phyloP scores from a whole-genome alignment of 1,140 invertebrate genomes.

The Conus ventricosus region DNA sequence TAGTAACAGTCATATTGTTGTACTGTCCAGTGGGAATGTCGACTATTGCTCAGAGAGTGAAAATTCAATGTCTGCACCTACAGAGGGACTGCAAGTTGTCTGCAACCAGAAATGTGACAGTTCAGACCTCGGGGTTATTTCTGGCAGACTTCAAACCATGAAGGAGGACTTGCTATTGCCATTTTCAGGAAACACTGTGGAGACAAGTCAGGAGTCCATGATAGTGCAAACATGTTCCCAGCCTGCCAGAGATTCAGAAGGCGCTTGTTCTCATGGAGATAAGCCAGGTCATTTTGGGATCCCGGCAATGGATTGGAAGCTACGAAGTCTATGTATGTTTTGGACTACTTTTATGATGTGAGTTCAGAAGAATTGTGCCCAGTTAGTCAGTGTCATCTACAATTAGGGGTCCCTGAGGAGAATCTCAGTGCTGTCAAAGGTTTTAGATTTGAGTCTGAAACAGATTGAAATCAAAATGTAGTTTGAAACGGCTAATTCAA shows the following conservation, averaged over 20 bases:
- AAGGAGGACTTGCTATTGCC: not conserved
- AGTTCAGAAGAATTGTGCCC: conserved; percentile 33
- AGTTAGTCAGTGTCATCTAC: not conserved
- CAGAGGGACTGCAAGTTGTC: not conserved
- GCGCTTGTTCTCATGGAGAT: conserved; percentile 92
- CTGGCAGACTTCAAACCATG: not conserved
- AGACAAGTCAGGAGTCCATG: not conserved
- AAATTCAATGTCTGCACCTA: not conserved
- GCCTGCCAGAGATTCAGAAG: conserved; percentile 80
- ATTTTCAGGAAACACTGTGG: not conserved
- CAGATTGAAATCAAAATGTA: too few relatives aligned
- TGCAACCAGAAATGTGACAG: not conserved
- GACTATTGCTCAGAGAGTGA: not conserved
- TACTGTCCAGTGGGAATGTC: not conserved
- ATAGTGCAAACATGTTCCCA: conserved; percentile 76
- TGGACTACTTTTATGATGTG: conserved; percentile 71
- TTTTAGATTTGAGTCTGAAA: too few relatives aligned
- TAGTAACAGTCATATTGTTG: not conserved
- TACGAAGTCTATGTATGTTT: conserved; percentile 85
- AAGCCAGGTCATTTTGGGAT: conserved; percentile 91
- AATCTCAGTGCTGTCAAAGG: too few relatives aligned
- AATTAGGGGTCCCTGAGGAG: too few relatives aligned
- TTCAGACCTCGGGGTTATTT: not conserved
- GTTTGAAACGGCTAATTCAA: too few relatives aligned
- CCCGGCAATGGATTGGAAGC: conserved; percentile 97